phyloP scores from a whole-genome alignment of 2,888 invertebrate species.

The Bruchidius siliquastri region DNA sequence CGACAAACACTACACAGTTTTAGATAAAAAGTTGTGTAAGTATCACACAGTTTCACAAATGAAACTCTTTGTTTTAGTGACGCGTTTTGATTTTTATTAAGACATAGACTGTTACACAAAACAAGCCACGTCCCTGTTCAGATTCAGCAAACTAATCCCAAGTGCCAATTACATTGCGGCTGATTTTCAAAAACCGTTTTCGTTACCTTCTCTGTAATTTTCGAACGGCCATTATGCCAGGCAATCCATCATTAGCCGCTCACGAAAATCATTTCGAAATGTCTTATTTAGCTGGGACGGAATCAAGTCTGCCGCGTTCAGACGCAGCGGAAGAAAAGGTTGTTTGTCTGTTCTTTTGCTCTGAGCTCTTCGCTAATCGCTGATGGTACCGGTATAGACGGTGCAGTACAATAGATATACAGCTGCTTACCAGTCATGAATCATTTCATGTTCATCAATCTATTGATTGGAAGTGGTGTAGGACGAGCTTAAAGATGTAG shows the following conservation, averaged over 20 bases:
- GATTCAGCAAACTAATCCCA: not conserved
- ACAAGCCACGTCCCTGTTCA: not conserved
- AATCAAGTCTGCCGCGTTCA: not conserved
- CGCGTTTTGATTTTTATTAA: too few relatives aligned
- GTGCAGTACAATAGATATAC: too few relatives aligned
- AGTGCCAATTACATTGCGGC: not conserved
- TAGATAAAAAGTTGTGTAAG: too few relatives aligned
- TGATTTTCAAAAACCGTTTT: not conserved
- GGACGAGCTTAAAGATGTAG: too few relatives aligned
- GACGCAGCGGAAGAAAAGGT: not conserved
- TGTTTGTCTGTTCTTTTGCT: not conserved
- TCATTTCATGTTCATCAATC: too few relatives aligned
- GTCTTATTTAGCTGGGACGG: not conserved
- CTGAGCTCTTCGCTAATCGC: not conserved
- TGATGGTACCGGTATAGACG: not conserved
- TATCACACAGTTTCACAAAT: too few relatives aligned
- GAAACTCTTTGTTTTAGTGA: too few relatives aligned
- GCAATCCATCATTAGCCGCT: not conserved
- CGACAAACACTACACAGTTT: too few relatives aligned
- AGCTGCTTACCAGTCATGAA: too few relatives aligned
- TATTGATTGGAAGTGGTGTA: too few relatives aligned
- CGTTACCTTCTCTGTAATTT: not conserved
- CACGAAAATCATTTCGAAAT: not conserved
- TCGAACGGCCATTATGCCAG: not conserved
- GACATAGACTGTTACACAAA: not conserved